These are phyloP conservation scores for Glyphotaelius pellucidus DNA, from an alignment of 2,888 invertebrate genomes.

Conservation along the genomic window DNA sequence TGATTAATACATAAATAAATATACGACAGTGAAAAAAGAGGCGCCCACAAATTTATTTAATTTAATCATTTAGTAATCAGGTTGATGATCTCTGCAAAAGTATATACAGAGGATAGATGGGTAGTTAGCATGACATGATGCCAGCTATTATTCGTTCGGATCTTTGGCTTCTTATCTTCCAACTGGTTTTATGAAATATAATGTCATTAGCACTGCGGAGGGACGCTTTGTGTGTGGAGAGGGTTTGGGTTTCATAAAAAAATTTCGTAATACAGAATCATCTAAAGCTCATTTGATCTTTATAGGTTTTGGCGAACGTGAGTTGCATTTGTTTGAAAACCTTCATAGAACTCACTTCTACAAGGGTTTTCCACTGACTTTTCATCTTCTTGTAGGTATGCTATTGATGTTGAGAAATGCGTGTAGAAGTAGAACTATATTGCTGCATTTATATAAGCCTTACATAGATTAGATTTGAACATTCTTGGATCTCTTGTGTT, in stretches of 20 bases:
- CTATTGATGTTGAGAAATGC: background rate
- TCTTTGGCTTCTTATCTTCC: conserved; percentile 64
- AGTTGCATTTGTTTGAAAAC: conserved; percentile 6
- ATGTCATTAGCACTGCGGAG: conserved; percentile 64
- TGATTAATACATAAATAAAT: too few species aligned
- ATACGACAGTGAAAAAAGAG: too few species aligned
- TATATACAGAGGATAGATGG: background rate
- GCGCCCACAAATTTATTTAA: background rate
- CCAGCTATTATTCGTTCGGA: conserved; percentile 55
- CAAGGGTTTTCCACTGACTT: background rate
- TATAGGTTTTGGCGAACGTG: conserved; percentile 38
- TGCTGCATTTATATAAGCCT: background rate
- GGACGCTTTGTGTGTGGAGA: conserved; percentile 27
- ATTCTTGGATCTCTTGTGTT: background rate
- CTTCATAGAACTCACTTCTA: background rate
- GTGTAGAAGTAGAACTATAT: background rate
- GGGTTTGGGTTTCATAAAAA: conserved; percentile 59
- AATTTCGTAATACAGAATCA: conserved; percentile 62
- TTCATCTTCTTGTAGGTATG: background rate
- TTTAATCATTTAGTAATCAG: background rate
- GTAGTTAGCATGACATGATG: conserved; percentile 13
- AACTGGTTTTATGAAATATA: conserved; percentile 64
- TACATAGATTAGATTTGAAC: background rate
- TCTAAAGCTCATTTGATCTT: conserved; percentile 61
- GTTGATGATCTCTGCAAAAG: background rate